These are phyloP conservation scores for Choristoneura rosaceana DNA, from an alignment of 2,888 invertebrate genomes.

Conservation along the genomic window DNA sequence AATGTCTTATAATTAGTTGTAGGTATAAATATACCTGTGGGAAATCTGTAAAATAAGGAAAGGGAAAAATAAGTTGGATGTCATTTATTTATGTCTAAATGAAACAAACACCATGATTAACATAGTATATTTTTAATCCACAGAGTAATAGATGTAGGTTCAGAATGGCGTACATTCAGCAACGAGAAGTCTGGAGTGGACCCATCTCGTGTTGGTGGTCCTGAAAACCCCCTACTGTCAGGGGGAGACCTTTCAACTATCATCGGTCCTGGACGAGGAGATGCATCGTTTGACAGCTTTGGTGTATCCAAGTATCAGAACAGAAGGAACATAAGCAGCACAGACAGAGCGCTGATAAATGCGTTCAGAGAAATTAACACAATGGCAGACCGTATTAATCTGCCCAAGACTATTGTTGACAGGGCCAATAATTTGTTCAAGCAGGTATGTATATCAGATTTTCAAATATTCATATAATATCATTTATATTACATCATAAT, in stretches of 20 bases:
- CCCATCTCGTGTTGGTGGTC: slow-evolving; percentile 99
- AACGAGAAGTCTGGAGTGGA: slow-evolving; percentile 99
- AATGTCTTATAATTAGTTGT: too few relatives aligned
- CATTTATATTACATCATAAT: too few relatives aligned
- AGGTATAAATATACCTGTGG: too few relatives aligned
- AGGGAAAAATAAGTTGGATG: too few relatives aligned
- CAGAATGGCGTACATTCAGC: slow-evolving; percentile 99
- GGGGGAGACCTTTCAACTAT: slow-evolving; percentile 98
- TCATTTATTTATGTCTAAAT: neutral
- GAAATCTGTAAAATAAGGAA: too few relatives aligned
- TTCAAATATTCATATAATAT: neutral
- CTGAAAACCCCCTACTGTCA: slow-evolving; percentile 98
- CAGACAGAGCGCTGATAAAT: slow-evolving; percentile 97
- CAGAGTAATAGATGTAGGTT: slow-evolving; percentile 99
- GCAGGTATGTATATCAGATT: slow-evolving; percentile 86
- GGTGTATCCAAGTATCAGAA: slow-evolving; percentile 92
- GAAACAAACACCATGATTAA: neutral
- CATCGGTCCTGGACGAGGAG: slow-evolving; percentile 91
- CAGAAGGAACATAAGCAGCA: slow-evolving; percentile 93
- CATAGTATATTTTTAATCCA: neutral
- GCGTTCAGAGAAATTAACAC: slow-evolving; percentile 98
- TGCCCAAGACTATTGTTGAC: slow-evolving; percentile 98
- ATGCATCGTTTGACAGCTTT: slow-evolving; percentile 95
- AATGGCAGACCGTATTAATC: slow-evolving; percentile 99
- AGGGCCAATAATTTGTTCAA: slow-evolving; percentile 98